Evolutionary conservation across 2,888 invertebrate species (phyloP).

Genomic region (Dendrolimus pini): DNA sequence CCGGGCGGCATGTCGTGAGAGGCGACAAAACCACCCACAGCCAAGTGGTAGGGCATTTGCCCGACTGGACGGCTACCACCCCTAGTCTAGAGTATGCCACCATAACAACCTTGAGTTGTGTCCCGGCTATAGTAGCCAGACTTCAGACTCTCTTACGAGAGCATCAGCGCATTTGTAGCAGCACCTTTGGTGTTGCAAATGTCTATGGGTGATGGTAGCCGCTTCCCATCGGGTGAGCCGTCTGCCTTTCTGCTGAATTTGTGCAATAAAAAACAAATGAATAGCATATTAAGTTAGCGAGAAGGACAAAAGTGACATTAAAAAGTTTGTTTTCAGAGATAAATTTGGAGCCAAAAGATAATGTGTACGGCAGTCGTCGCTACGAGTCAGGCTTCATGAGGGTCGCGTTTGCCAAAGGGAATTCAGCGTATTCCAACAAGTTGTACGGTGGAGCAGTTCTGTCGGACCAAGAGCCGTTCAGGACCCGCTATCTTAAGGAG

Average conservation of each 20-base stretch:
- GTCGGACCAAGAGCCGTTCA: slow-evolving; percentile 58
- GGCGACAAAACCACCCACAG: too few species aligned
- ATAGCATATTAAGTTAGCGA: background rate
- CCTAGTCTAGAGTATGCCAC: too few species aligned
- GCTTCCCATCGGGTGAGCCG: background rate
- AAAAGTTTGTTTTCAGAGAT: slow-evolving; percentile 67
- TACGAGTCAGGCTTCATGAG: slow-evolving; percentile 84
- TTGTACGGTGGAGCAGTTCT: slow-evolving; percentile 55
- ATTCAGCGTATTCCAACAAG: slow-evolving; percentile 56
- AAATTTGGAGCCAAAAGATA: slow-evolving; percentile 79
- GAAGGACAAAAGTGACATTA: too few species aligned
- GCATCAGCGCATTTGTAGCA: background rate
- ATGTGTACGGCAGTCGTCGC: slow-evolving; percentile 77
- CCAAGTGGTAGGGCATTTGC: too few species aligned
- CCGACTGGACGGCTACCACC: too few species aligned
- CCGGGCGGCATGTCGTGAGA: too few species aligned
- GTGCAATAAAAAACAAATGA: background rate
- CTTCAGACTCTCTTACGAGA: background rate
- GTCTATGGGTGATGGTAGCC: background rate
- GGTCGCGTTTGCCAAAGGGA: slow-evolving; percentile 83
- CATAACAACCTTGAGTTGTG: too few species aligned
- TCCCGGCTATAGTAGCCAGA: too few species aligned
- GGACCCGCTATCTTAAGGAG: slow-evolving; percentile 44
- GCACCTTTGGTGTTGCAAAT: background rate
- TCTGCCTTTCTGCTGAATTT: background rate